Conservation (phyloP, 2,113 vertebrate species). For the Manacus vitellinus region DNA sequence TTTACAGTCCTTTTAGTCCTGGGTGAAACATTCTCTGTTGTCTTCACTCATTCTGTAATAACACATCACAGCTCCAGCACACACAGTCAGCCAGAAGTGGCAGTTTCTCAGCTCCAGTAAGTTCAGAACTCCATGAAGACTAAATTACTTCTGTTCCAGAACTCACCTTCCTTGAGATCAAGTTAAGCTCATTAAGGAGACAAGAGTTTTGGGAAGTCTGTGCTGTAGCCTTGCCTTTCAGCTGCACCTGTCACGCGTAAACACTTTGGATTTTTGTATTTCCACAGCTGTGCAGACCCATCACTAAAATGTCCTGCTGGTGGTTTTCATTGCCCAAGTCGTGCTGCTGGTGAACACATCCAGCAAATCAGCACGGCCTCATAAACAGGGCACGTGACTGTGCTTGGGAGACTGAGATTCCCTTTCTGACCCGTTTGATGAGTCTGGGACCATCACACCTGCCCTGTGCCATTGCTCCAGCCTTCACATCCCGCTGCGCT, state of each 20-base stretch:
- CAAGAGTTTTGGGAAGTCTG: neutral
- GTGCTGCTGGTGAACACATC: neutral
- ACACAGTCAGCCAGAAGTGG: constrained; percentile 6
- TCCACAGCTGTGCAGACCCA: neutral
- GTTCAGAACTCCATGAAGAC: neutral
- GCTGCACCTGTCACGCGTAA: neutral
- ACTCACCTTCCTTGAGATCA: constrained; percentile 3
- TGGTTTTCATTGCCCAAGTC: neutral
- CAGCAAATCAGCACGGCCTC: rapidly evolving
- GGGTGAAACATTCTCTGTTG: neutral
- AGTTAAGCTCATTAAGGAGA: neutral
- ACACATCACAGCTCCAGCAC: neutral
- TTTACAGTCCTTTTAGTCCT: neutral
- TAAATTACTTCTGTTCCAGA: constrained; percentile 11
- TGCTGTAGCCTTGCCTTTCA: neutral
- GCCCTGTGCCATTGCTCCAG: neutral
- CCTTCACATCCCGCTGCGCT: neutral
- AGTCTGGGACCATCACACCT: neutral
- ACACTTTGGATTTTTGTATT: neutral
- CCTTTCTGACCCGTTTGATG: neutral
- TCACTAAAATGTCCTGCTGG: neutral
- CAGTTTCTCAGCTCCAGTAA: neutral
- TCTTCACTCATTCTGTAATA: neutral
- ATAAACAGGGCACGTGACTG: neutral
- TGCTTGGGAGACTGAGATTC: neutral